phyloP scores from a whole-genome alignment of 2,888 invertebrate genomes.

The Leptura quadrifasciata region DNA sequence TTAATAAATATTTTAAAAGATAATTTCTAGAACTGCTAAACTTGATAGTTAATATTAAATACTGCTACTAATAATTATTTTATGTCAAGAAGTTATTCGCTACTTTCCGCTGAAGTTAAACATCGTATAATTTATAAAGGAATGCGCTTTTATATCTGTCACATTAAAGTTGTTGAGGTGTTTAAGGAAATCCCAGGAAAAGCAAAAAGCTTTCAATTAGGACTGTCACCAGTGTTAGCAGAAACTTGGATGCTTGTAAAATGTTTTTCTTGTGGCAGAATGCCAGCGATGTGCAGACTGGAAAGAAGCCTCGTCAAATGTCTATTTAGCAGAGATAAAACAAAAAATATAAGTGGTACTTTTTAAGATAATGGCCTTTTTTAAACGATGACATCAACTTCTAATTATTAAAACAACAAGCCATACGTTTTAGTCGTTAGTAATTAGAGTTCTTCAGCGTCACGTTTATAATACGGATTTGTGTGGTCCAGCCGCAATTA shows the following conservation, averaged over 20 bases:
- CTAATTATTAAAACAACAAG: neutral
- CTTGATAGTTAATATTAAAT: no score
- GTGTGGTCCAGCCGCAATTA: no score
- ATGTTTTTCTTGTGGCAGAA: constrained; percentile 37
- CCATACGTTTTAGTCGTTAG: no score
- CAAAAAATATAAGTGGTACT: constrained; percentile 19
- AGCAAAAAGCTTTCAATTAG: constrained; percentile 31
- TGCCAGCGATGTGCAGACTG: constrained; percentile 20
- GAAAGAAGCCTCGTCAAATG: constrained; percentile 26
- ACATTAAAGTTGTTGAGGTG: constrained; percentile 23
- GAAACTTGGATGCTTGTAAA: constrained; percentile 23
- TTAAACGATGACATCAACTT: neutral
- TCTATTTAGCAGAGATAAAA: constrained; percentile 33
- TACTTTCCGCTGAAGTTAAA: neutral
- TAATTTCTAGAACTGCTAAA: no score
- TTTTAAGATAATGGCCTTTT: neutral
- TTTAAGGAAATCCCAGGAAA: constrained; percentile 16
- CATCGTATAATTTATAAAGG: neutral
- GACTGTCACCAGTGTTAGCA: constrained; percentile 13
- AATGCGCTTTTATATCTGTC: constrained; percentile 17
- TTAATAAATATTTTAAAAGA: no score
- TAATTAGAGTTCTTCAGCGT: no score
- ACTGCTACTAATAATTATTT: neutral
- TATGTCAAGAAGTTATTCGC: neutral
- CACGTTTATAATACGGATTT: no score